Evolutionary conservation across 2,113 vertebrate species (phyloP).

Genomic region (Tragulus kanchil): DNA sequence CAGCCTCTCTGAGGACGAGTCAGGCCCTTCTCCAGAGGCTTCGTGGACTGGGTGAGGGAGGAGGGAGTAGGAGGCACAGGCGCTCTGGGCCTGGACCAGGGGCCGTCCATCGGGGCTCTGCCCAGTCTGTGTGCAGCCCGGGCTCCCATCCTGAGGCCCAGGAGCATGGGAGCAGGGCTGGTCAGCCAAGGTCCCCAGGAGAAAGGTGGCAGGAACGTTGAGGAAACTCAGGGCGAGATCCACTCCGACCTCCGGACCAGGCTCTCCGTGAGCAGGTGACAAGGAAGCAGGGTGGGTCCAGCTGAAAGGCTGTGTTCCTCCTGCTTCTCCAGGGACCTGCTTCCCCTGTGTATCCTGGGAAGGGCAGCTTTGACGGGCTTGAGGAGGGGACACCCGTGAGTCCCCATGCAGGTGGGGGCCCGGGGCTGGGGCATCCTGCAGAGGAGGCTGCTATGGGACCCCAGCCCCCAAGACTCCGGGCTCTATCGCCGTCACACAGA

Average conservation of each 20-base stretch:
- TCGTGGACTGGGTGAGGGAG: accelerated
- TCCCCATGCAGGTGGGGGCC: background rate
- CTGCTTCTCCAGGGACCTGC: too few species aligned
- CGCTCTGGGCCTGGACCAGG: background rate
- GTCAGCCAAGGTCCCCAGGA: background rate
- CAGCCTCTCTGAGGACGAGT: background rate
- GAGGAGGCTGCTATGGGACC: background rate
- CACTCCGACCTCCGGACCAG: background rate
- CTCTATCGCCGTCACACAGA: accelerated
- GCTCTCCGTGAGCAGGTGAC: background rate
- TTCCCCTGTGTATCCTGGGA: background rate
- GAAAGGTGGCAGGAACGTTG: background rate
- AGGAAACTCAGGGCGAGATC: background rate
- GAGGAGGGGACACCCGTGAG: too few species aligned
- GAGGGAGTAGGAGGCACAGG: accelerated
- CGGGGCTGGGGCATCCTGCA: accelerated
- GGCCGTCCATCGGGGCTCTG: too few species aligned
- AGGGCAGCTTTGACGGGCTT: accelerated
- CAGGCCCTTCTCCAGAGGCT: background rate
- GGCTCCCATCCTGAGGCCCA: background rate
- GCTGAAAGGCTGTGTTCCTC: accelerated
- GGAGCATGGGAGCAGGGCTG: background rate
- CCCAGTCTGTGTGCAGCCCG: accelerated
- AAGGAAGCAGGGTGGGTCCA: background rate
- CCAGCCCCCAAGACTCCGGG: too few species aligned